phyloP scores from a whole-genome alignment of 2,888 invertebrate species.

The Patella caerulea region DNA sequence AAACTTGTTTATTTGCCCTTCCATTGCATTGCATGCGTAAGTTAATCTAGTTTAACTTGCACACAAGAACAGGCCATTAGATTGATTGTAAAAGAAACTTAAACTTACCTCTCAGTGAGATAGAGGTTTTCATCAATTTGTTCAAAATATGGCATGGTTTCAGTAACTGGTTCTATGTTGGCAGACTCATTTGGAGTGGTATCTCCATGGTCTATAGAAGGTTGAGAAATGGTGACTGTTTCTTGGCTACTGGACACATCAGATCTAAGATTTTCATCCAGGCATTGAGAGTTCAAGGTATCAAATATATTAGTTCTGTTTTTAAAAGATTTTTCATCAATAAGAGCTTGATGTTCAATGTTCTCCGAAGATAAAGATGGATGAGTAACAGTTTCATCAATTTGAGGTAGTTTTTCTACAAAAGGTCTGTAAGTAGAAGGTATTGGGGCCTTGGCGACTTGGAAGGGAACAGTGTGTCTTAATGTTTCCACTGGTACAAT shows the following conservation, averaged over 20 bases:
- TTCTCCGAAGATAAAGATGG: too few species aligned
- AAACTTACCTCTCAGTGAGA: slow-evolving; percentile 80
- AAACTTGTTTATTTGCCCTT: too few species aligned
- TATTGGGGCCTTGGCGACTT: background rate
- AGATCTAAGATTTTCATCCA: background rate
- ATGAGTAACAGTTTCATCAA: too few species aligned
- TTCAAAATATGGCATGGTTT: slow-evolving; percentile 82
- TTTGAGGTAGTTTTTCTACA: too few species aligned
- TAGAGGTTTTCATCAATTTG: slow-evolving; percentile 89
- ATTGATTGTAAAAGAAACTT: background rate
- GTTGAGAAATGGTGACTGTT: background rate
- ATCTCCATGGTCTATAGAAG: background rate
- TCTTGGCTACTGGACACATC: slow-evolving; percentile 6
- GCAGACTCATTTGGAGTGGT: slow-evolving; percentile 1
- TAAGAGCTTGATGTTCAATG: too few species aligned
- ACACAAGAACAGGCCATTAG: too few species aligned
- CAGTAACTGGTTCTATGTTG: slow-evolving; percentile 42
- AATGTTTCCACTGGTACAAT: background rate
- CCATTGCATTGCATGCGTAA: too few species aligned
- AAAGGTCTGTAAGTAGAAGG: background rate
- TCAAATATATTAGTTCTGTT: background rate
- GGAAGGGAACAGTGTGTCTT: background rate
- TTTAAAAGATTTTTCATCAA: too few species aligned
- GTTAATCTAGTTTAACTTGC: too few species aligned
- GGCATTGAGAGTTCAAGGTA: background rate